A percentile compares a stretch with the other conserved stretches of the same genome.
These are phyloP conservation scores for Micromys minutus DNA, from an alignment of 2,113 vertebrate species.

Conservation along the genomic window DNA sequence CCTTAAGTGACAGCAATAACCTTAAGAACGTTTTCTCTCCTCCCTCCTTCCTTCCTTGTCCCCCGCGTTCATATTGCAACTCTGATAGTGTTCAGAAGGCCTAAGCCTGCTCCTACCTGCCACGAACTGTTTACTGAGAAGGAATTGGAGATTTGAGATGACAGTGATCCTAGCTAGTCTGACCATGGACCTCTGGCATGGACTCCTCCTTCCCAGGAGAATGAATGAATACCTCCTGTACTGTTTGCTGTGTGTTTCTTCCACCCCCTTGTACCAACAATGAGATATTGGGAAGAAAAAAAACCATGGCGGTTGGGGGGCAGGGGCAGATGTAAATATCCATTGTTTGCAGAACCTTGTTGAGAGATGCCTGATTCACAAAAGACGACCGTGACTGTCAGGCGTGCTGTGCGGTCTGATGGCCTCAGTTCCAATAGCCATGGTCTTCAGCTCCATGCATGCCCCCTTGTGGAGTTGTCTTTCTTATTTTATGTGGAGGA, in stretches of 20 bases:
- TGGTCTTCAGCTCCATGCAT: slow-evolving; percentile 70
- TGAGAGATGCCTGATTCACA: slow-evolving; percentile 49
- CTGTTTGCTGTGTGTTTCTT: slow-evolving; percentile 64
- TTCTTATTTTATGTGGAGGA: slow-evolving; percentile 35
- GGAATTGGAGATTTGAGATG: slow-evolving; percentile 71
- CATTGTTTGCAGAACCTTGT: slow-evolving; percentile 68
- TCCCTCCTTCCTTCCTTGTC: slow-evolving; percentile 62
- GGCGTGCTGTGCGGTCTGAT: slow-evolving; percentile 60
- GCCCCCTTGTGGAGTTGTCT: slow-evolving; percentile 45
- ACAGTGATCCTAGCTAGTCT: slow-evolving; percentile 74
- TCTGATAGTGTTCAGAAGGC: slow-evolving; percentile 71
- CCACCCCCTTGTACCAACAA: slow-evolving; percentile 68
- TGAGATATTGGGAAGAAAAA: slow-evolving; percentile 62
- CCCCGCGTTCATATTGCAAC: slow-evolving; percentile 66
- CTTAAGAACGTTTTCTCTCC: slow-evolving; percentile 66
- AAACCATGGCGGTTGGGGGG: slow-evolving; percentile 64
- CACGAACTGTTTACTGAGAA: slow-evolving; percentile 69
- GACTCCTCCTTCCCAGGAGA: slow-evolving; percentile 74
- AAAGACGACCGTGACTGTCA: slow-evolving; percentile 35
- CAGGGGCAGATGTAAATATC: slow-evolving; percentile 80
- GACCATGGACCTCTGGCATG: slow-evolving; percentile 71
- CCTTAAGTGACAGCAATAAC: slow-evolving; percentile 77
- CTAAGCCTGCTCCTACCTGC: slow-evolving; percentile 73
- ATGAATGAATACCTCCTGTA: slow-evolving; percentile 69
- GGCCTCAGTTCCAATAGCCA: not conserved